Base-by-base conservation (phyloP, 2,888 invertebrate species). In the Andrena bucephala region DNA sequence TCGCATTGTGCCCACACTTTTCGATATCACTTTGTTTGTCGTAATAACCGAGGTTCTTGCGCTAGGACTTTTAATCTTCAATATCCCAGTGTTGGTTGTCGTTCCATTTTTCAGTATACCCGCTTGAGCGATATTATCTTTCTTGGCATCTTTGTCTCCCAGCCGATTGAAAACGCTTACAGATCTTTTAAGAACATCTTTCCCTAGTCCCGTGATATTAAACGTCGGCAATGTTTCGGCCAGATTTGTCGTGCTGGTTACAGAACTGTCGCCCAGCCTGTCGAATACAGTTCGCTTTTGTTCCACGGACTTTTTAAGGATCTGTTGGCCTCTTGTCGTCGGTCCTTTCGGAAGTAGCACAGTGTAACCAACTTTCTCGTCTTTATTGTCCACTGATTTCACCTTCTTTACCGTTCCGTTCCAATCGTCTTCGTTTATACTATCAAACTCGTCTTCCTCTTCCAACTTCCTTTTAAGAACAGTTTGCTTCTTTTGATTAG, bases 241-340 rank as follows among this genome's bases (percentile, higher is more conserved):
- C 13, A 86, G 81, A 85, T 90, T 93, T 16, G 94, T 94, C 1
- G 94, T 94, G 78, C 94, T 94, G 1, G 94, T 94, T 1, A 94
- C 94, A 20, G 93, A 94, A 82, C 95, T 95, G 50, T 95, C 94
- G 13, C 95, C 95, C 54, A 95, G 90, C 81, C 95, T 93, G 54
- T 95, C 94, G 87, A 95, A 95, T n/a, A 95, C 95, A 16, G 95
- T 95, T 82, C 93, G 90, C 72, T 94, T 94, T 69, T 91, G 92
- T 24, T 94, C 93, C 2, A 85, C 27, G 0, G 89, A 83, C 77
- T 94, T 93, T 50, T 94, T 93, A 20, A 94, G 75, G 75, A 94
- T 92, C 73, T 94, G 93, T 78, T 93, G 93, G 83, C 94, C 94
- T 84, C 93, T 94, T 2, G 92, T 89, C 0, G 94, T 94, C 7